These are phyloP conservation scores for Apamea monoglypha DNA, from an alignment of 2,888 invertebrate species.

Conservation along the genomic window DNA sequence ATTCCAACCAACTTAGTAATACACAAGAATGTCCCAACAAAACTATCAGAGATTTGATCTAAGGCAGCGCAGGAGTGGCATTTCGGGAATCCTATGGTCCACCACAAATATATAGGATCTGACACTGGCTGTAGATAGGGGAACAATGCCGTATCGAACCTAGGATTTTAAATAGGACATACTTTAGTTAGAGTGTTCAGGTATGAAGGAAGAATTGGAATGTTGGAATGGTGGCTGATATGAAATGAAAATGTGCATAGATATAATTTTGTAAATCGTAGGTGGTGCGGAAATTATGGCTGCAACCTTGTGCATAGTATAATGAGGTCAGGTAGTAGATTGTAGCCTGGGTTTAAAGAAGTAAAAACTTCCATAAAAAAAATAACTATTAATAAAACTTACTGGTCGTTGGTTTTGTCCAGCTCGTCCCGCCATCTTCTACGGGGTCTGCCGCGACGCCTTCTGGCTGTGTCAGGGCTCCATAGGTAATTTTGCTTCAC, in stretches of 20 bases:
- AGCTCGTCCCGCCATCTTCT: too few relatives aligned
- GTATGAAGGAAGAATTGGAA: conserved; percentile 15
- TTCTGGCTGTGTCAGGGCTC: too few relatives aligned
- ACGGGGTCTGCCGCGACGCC: too few relatives aligned
- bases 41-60: conserved; percentile 66
- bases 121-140: conserved; percentile 51
- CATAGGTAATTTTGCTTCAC: too few relatives aligned
- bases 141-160: conserved; percentile 61
- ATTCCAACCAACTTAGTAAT: conserved; percentile 37
- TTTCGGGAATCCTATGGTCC: conserved; percentile 62
- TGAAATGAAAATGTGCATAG: not conserved
- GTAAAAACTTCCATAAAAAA: too few relatives aligned
- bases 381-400: too few relatives aligned
- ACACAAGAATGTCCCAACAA: conserved; percentile 56
- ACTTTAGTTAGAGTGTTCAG: conserved; percentile 31
- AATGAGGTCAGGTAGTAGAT: too few relatives aligned
- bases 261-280: not conserved
- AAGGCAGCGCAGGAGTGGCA: conserved; percentile 43
- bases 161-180: conserved; percentile 60
- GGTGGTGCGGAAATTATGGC: not conserved
- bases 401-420: too few relatives aligned
- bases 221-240: conserved; percentile 19
- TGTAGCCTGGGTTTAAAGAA: too few relatives aligned
- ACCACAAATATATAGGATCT: conserved; percentile 61
- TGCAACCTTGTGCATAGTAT: too few relatives aligned